Evolutionary conservation across 2,113 vertebrate species (phyloP).

Genomic region (Trogon melanurus): DNA sequence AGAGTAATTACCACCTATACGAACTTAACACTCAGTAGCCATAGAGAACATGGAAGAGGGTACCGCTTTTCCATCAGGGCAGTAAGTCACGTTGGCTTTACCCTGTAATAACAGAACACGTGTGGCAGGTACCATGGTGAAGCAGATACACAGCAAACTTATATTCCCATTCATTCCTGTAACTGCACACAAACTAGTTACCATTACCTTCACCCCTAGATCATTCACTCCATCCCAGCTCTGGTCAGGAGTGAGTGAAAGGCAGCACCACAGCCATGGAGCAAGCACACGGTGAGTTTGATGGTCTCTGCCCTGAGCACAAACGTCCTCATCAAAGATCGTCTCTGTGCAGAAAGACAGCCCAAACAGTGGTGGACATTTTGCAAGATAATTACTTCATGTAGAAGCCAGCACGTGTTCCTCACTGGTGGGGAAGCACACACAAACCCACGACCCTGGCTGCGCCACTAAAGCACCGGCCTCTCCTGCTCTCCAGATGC

Average conservation of each 20-base stretch:
- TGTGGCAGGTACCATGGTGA: background rate
- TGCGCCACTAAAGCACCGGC: rapidly evolving
- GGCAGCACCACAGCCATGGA: background rate
- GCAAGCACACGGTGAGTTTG: background rate
- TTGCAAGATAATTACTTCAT: background rate
- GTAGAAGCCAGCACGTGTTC: background rate
- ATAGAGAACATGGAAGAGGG: background rate
- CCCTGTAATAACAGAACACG: background rate
- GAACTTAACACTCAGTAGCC: background rate
- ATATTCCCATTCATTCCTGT: background rate
- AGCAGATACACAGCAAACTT: background rate
- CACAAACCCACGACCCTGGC: background rate
- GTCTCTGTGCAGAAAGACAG: background rate
- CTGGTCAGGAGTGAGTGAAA: rapidly evolving
- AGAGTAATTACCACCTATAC: background rate
- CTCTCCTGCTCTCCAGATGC: background rate
- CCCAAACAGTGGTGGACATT: background rate
- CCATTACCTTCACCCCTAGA: background rate
- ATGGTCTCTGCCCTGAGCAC: background rate
- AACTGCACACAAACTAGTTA: background rate
- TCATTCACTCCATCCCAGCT: background rate
- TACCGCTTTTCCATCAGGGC: background rate
- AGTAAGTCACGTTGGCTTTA: background rate
- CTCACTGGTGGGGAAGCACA: background rate
- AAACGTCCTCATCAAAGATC: background rate